Evolutionary conservation across 1,140 invertebrate species (phyloP), one percentile per base, ranked within the genome.

Genomic region (Drosophila tristis): DNA sequence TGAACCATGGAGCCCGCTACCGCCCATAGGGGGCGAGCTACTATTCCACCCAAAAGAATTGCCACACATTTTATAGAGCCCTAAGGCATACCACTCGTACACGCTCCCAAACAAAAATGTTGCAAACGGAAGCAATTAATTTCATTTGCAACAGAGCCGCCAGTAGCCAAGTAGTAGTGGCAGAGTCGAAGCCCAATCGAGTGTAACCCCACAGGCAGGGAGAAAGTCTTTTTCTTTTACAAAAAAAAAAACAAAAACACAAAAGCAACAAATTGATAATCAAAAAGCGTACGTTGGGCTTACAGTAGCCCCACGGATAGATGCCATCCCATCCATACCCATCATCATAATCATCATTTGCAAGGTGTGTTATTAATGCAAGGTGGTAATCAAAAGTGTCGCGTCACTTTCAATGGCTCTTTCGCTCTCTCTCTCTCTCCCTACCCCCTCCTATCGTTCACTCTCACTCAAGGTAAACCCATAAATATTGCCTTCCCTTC

Each of bases 111-210:
- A 87, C 78, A 84, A 63, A 89, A 87, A 79, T 84, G 73, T 68
- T 79, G 65, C 54, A 60, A 89, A 80, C 76, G 84, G 80, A 89
- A 87, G 85, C 84, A 79, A 87, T 87, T 89, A 84, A 68, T 80
- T 84, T 74, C 61, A 79, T 87, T 89, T 82, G 65, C 65, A 66
- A 59, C 51, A 42, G 50, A 55, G 49, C 49, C 47, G 49, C 49
- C 47, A 35, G 50, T 55, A 43, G 56, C 47, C 9, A 31, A 5
- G 15, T 50, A 5, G 42, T 20, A 47, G 60, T 23, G 42, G 39
- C n/a, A 43, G 59, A 64, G 68, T 39, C 73, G 4, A 43, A 71
- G 50, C 59, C 60, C 43, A 64, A 65, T 74, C 70, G 70, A 74
- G 70, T 74, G 70, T 47, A 64, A 59, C 61, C 61, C 48, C 42